A percentile compares a stretch with the other conserved stretches of the same genome.
Evolutionary conservation across 2,113 vertebrate genomes (phyloP).

Genomic region (Beaufortia kweichowensis): DNA sequence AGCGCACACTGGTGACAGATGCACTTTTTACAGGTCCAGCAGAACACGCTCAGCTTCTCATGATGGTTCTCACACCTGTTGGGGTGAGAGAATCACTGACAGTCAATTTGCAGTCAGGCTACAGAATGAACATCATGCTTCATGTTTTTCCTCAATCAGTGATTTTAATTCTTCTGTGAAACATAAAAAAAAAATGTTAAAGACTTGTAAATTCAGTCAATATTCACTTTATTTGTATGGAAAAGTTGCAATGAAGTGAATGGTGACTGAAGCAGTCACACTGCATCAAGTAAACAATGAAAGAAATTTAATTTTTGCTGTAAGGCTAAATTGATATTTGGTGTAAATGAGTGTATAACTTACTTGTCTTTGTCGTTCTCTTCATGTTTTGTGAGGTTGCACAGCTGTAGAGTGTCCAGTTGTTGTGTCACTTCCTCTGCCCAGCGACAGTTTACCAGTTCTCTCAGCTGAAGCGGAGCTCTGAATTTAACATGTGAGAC

Average conservation of each 20-base stretch:
- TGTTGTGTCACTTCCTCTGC: constrained; percentile 98
- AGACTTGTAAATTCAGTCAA: not conserved
- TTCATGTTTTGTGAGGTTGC: constrained; percentile 94
- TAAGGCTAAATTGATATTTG: not conserved
- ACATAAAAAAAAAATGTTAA: not conserved
- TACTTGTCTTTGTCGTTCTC: constrained; percentile 99
- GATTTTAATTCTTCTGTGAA: not conserved
- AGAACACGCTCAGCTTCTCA: constrained; percentile 98
- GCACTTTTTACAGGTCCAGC: constrained; percentile 99
- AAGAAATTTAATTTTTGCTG: no score
- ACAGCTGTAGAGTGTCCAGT: constrained; percentile 95
- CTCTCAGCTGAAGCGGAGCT: constrained; percentile 91
- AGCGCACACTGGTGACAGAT: constrained; percentile 99
- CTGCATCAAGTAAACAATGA: no score
- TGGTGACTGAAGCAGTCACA: not conserved
- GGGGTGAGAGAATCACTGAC: not conserved
- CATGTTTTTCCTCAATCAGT: not conserved
- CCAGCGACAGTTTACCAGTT: constrained; percentile 98
- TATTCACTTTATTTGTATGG: not conserved
- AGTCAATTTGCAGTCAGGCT: not conserved
- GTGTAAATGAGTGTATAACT: constrained; percentile 35
- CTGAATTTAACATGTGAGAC: constrained; percentile 62
- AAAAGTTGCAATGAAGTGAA: not conserved
- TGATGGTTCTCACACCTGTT: constrained; percentile 96
- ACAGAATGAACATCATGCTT: not conserved